Base-by-base conservation (phyloP, 1,140 invertebrate species). In the Oncopodura yosiiana region DNA sequence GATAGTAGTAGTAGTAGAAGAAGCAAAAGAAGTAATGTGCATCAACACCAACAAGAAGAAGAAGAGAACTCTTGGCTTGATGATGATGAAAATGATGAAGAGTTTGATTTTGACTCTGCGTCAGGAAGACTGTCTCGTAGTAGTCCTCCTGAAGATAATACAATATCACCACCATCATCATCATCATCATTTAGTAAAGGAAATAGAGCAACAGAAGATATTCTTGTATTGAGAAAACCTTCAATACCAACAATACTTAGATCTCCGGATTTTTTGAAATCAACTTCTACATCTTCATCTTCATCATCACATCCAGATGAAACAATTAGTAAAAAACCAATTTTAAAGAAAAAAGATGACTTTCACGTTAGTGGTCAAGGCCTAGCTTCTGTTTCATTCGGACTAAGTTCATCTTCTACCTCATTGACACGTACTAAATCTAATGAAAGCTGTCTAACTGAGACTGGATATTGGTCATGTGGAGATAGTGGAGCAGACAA, bases 401-500 rank as follows among this genome's bases (percentile, higher is more conserved):
- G 49, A 6, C 32, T 60, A 8, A 30, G 45, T 23, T 38, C 37
- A 5, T 44, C 54, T 14, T 23, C 48, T n/a, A 9, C 3, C 6
- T 16, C 49, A n/a, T 38, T 57, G 5, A 49, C 59, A 0, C 16
- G 50, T 19, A 53, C 54, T 3, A 61, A 61, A 50, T 54, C 54
- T 46, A 56, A 61, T 37, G 8, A 57, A 6, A 53, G 50, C 48
- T 60, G 48, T 43, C 54, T 57, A n/a, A 50, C 54, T 24, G 59
- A 61, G 37, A 61, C 54, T 38, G 59, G 59, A 16, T 61, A 56
- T 34, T 61, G 59, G 59, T 56, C 54, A n/a, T 45, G 50, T 16
- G 50, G 50, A 12, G 55, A 57, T 26, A 37, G 14, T 38, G 12
- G 6, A 5, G 5, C 36, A 19, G 18, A 24, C 12, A 29, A 19